phyloP scores from a whole-genome alignment of 2,888 invertebrate genomes.

The Netelia inedita region DNA sequence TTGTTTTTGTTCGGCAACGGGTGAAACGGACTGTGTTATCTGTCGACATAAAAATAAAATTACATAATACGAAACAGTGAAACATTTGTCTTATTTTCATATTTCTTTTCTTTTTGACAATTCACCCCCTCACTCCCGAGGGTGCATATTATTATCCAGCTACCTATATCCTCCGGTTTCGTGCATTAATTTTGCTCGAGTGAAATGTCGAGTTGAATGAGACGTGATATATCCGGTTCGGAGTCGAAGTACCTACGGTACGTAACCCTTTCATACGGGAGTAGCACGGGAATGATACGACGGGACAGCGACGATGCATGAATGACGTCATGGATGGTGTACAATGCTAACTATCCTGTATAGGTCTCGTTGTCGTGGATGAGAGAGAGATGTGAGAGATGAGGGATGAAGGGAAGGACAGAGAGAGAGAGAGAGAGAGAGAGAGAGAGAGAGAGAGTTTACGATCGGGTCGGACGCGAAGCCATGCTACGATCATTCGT shows the following conservation, averaged over 20 bases:
- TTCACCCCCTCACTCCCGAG: too few species aligned
- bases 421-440: background rate
- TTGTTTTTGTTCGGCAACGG: too few species aligned
- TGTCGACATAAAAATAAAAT: too few species aligned
- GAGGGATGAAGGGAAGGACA: background rate
- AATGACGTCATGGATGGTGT: slow-evolving; percentile 36
- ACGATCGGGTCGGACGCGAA: slow-evolving; percentile 14
- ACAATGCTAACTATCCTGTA: slow-evolving; percentile 55
- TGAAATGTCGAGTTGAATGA: slow-evolving; percentile 51
- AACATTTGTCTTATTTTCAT: too few species aligned
- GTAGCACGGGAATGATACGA: slow-evolving; percentile 42
- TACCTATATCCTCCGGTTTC: slow-evolving; percentile 54
- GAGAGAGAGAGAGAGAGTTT: slow-evolving; percentile 9
- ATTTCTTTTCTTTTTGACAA: too few species aligned
- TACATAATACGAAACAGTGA: too few species aligned
- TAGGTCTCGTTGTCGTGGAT: background rate
- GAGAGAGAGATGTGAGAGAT: background rate
- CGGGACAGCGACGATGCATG: slow-evolving; percentile 43
- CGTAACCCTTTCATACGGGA: slow-evolving; percentile 45
- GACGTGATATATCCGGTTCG: slow-evolving; percentile 36
- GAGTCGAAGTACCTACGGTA: slow-evolving; percentile 44
- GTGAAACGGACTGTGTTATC: too few species aligned
- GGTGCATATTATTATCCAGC: slow-evolving; percentile 5
- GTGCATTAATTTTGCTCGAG: slow-evolving; percentile 55
- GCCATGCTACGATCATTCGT: slow-evolving; percentile 27